phyloP scores from a whole-genome alignment of 64 coral and sea anemone species.

The Pocillopora verrucosa region DNA sequence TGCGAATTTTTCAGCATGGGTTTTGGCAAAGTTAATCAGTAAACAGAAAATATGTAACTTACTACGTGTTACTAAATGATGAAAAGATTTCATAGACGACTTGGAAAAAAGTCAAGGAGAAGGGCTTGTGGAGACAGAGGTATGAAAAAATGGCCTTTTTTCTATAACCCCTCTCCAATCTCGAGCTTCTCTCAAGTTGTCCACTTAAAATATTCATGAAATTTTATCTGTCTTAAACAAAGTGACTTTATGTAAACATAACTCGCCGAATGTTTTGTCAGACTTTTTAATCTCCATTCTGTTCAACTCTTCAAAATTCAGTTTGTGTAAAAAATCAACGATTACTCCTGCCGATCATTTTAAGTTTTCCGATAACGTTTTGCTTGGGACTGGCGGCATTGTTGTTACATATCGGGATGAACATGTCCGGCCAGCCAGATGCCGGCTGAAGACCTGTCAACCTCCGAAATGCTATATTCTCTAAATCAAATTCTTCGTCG shows the following conservation, averaged over 20 bases:
- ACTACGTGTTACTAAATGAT: not conserved
- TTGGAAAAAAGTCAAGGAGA: conserved; percentile 5
- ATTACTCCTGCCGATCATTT: conserved; percentile 31
- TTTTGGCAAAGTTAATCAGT: too few relatives aligned
- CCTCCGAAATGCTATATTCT: not conserved
- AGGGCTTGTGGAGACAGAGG: conserved; percentile 1
- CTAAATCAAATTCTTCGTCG: not conserved
- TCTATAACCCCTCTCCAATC: not conserved
- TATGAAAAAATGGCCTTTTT: not conserved
- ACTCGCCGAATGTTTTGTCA: conserved; percentile 11
- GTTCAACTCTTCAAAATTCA: conserved; percentile 40
- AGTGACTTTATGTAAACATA: conserved; percentile 4
- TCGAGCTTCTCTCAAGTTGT: not conserved
- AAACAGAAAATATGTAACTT: not conserved
- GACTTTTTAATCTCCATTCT: conserved; percentile 25
- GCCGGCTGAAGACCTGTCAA: not conserved
- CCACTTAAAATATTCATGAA: not conserved
- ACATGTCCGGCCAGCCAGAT: not conserved
- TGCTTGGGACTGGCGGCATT: not conserved
- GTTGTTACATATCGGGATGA: not conserved
- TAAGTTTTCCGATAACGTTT: conserved; percentile 4
- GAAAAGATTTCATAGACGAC: conserved; percentile 23
- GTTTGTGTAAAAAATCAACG: conserved; percentile 36
- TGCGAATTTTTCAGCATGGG: too few relatives aligned
- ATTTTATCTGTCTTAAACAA: conserved; percentile 10